Evolutionary conservation across 2,888 invertebrate species (phyloP).

Genomic region (Drosophila paracracens): DNA sequence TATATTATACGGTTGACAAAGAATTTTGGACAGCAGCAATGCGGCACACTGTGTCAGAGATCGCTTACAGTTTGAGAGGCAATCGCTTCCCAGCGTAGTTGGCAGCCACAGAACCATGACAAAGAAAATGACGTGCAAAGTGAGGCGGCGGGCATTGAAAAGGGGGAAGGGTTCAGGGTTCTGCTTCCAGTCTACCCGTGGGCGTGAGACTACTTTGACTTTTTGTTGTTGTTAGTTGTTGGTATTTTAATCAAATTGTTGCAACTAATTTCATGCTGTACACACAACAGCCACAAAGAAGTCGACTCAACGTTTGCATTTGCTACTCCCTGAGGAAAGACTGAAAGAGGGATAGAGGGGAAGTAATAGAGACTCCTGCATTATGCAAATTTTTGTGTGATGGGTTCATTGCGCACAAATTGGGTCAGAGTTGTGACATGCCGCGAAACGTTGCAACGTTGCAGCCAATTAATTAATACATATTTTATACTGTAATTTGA

Average conservation of each 20-base stretch:
- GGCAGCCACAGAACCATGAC: constrained; percentile 47
- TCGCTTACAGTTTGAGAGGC: constrained; percentile 47
- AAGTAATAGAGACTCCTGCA: constrained; percentile 26
- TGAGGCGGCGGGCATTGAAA: constrained; percentile 22
- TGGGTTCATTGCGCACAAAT: constrained; percentile 73
- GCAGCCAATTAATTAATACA: constrained; percentile 40
- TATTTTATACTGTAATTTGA: not conserved
- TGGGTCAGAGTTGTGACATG: constrained; percentile 65
- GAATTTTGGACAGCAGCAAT: not conserved
- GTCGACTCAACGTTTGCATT: constrained; percentile 2
- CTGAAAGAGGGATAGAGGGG: not conserved
- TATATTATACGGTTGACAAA: not conserved
- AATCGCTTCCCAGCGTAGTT: constrained; percentile 18
- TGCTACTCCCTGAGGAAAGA: not conserved
- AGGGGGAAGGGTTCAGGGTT: constrained; percentile 23
- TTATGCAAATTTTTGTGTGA: constrained; percentile 58
- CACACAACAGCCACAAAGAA: constrained; percentile 20
- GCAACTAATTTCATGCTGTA: constrained; percentile 68
- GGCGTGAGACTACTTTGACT: constrained; percentile 60
- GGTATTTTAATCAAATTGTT: constrained; percentile 58
- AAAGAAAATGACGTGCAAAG: constrained; percentile 47
- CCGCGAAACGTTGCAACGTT: constrained; percentile 25
- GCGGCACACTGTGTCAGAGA: constrained; percentile 23
- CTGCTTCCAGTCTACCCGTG: constrained; percentile 52
- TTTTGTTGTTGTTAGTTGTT: constrained; percentile 8